A percentile compares a stretch with the other conserved stretches of the same genome.
Conservation (phyloP, 2,797 vertebrate genomes). For the Gadopsis marmoratus region DNA sequence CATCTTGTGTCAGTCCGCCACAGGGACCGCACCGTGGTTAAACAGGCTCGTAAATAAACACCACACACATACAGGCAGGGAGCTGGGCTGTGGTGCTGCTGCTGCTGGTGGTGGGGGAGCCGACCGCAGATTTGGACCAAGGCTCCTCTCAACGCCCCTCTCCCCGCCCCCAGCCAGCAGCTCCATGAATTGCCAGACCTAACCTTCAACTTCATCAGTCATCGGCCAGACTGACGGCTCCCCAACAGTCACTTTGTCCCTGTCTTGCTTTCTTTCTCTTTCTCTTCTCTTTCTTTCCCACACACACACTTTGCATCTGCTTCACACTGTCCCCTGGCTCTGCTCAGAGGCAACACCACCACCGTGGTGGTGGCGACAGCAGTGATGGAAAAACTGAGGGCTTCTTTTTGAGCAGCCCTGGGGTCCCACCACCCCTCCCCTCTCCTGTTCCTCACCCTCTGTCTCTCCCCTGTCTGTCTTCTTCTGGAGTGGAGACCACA, state of each 20-base stretch:
- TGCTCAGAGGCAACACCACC: conserved; percentile 65
- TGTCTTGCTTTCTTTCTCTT: conserved; percentile 55
- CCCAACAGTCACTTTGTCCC: conserved; percentile 69
- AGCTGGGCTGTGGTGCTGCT: conserved; percentile 74
- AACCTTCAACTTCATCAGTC: conserved; percentile 81
- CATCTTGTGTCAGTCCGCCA: conserved; percentile 83
- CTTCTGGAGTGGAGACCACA: conserved; percentile 84
- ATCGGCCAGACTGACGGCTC: conserved; percentile 73
- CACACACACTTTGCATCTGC: conserved; percentile 54
- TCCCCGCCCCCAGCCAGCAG: conserved; percentile 56
- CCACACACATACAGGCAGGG: conserved; percentile 78
- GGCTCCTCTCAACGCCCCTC: conserved; percentile 72
- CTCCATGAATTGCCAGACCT: conserved; percentile 75
- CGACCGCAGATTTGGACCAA: conserved; percentile 79
- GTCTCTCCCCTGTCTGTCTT: conserved; percentile 81
- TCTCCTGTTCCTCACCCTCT: conserved; percentile 65
- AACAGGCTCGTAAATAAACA: conserved; percentile 87
- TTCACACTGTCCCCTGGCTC: conserved; percentile 73
- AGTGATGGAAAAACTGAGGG: conserved; percentile 84
- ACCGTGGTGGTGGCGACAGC: conserved; percentile 69
- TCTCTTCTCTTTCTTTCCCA: conserved; percentile 28
- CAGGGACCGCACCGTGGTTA: conserved; percentile 84
- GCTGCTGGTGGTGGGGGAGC: conserved; percentile 71
- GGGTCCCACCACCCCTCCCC: conserved; percentile 72
- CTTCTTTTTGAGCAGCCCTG: conserved; percentile 71